phyloP scores from a whole-genome alignment of 92 coral and sea anemone species.

The Heliopora coerulea region DNA sequence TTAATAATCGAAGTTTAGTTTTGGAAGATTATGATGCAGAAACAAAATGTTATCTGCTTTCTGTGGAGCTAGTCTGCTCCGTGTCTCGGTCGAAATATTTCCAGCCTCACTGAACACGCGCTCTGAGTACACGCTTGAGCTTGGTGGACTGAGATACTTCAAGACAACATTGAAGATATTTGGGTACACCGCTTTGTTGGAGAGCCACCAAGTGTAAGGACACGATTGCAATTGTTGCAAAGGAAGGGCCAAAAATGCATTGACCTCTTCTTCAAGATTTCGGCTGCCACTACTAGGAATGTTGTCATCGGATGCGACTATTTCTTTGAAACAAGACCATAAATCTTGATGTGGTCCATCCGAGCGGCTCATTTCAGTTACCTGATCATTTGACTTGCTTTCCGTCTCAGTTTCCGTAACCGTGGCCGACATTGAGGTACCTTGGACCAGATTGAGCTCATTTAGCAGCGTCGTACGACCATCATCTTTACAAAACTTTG shows the following conservation, averaged over 20 bases:
- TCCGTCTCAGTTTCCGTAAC: neutral
- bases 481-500: neutral
- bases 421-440: too few relatives aligned
- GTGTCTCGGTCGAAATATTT: too few relatives aligned
- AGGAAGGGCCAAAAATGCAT: neutral
- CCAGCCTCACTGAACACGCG: too few relatives aligned
- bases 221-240: neutral
- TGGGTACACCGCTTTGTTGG: neutral
- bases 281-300: neutral
- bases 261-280: neutral
- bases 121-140: too few relatives aligned
- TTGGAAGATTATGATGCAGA: too few relatives aligned
- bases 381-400: neutral
- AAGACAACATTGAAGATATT: conserved; percentile 4
- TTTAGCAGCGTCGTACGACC: conserved; percentile 1
- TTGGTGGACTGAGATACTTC: too few relatives aligned
- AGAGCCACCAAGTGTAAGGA: neutral
- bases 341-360: neutral
- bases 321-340: conserved; percentile 8
- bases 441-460: neutral
- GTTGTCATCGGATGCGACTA: neutral
- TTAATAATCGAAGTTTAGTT: neutral
- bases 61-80: too few relatives aligned
- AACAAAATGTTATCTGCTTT: too few relatives aligned
- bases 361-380: neutral